A percentile compares a stretch with the other conserved stretches of the same genome.
These are phyloP conservation scores for Eumeta japonica DNA, from an alignment of 1,140 invertebrate genomes.

Conservation along the genomic window DNA sequence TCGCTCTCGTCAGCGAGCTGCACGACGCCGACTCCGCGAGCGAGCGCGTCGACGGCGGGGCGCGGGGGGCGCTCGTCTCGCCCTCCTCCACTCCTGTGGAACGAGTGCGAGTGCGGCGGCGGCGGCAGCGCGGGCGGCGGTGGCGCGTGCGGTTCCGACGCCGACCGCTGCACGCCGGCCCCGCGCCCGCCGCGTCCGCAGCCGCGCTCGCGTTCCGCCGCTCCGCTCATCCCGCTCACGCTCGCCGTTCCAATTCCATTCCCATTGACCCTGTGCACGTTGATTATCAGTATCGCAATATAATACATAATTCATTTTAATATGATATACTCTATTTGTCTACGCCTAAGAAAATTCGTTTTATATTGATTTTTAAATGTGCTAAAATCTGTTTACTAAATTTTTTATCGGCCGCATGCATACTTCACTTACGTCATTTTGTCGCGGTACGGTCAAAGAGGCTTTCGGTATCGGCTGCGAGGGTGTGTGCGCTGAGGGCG, in stretches of 20 bases:
- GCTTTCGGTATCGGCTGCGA: constrained; percentile 38
- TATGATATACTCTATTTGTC: neutral
- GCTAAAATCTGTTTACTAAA: no score
- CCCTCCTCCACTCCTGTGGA: constrained; percentile 39
- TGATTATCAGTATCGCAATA: neutral
- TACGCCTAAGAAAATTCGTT: neutral
- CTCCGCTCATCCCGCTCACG: constrained; percentile 25
- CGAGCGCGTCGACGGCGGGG: constrained; percentile 43
- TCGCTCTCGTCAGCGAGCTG: constrained; percentile 27
- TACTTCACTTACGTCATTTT: constrained; percentile 28
- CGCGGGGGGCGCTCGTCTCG: constrained; percentile 45
- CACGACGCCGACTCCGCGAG: constrained; percentile 47
- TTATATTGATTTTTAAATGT: no score
- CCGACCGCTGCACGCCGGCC: constrained; percentile 60
- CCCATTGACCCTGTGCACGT: constrained; percentile 34
- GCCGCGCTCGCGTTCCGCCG: constrained; percentile 16
- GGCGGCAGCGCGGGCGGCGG: constrained; percentile 47
- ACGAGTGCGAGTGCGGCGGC: constrained; percentile 51
- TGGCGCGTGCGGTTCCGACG: constrained; percentile 62
- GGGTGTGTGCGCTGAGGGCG: constrained; percentile 34
- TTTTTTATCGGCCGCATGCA: no score
- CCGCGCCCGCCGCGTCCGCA: constrained; percentile 23
- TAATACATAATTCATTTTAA: constrained; percentile 1
- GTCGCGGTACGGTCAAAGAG: constrained; percentile 46
- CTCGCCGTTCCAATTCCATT: constrained; percentile 44